Base-by-base conservation (phyloP, 2,888 invertebrate genomes). In the Globia sparganii region DNA sequence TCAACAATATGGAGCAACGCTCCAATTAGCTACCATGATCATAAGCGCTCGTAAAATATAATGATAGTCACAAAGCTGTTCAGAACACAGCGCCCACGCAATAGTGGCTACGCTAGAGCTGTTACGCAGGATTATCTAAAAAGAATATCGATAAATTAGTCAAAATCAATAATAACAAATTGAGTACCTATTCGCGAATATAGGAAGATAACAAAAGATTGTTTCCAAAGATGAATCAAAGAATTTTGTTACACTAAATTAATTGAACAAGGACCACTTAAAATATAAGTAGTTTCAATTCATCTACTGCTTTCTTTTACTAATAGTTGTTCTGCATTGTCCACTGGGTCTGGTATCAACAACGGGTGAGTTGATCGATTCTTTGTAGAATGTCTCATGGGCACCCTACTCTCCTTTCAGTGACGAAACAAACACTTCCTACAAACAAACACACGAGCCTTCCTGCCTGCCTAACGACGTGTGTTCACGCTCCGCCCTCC, bases 11-110 rank as follows among this genome's bases (percentile, higher is more conserved):
- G 46, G 43, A 70, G 40, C 58, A 72, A 77, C 78, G 87, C 83
- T 84, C 90, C 85, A 87, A 89, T 89, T 88, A 83, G 83, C 79
- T 80, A 72, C 81, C 85, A 18, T 21, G 67, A 46, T 74, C 62
- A 86, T 87, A 87, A 87, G 67, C 86, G 86, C 86, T 87, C 86
- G 81, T 84, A 76, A 80, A 78, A 82, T 76, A 74, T 90, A 89
- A 89, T 88, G 80, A 89, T 85, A 87, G 84, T 56, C 72, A 73
- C 67, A 72, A 75, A 75, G 74, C 69, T 66, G 78, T 58, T 72
- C 77, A 46, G 34, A 62, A 68, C 34, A 31, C 43, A 75, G 81
- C 86, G 74, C 84, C 84, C 79, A 86, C 87, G 72, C 78, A 75
- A 5, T 49, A 13, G 72, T 53, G 49, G 1, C 80, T 59, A 72